A percentile compares a stretch with the other conserved stretches of the same genome.
Conservation (phyloP, 2,888 invertebrate species). For the Trissoscelio sp. region DNA sequence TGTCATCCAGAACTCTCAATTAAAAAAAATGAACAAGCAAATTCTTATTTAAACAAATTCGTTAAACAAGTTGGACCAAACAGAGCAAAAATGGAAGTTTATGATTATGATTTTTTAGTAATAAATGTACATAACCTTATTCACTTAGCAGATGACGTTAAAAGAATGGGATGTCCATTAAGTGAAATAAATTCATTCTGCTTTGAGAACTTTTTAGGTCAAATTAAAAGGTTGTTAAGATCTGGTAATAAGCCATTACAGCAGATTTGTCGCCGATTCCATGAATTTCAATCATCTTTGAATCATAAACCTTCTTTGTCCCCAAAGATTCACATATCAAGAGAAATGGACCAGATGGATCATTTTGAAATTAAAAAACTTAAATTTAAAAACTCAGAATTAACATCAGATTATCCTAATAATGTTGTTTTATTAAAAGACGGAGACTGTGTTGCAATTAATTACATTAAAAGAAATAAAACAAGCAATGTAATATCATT, state of each 20-base stretch:
- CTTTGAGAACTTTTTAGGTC: conserved; percentile 19
- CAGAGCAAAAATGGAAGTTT: background rate
- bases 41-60: conserved; percentile 71
- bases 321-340: background rate
- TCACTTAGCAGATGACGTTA: conserved; percentile 31
- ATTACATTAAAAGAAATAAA: background rate
- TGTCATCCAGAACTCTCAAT: conserved; percentile 14
- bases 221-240: conserved; percentile 1
- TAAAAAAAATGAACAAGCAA: conserved; percentile 58
- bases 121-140: conserved; percentile 15
- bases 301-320: conserved; percentile 7
- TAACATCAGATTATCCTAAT: background rate
- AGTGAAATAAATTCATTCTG: conserved; percentile 6
- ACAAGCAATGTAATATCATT: background rate
- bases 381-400: background rate
- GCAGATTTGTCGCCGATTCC: conserved; percentile 6
- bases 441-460: background rate
- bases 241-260: background rate
- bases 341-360: background rate
- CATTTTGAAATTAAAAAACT: background rate
- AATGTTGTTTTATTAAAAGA: background rate
- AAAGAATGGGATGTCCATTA: conserved; percentile 6
- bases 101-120: background rate
- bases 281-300: conserved; percentile 29
- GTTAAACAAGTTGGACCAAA: conserved; percentile 67